Evolutionary conservation across 2,888 invertebrate species (phyloP), one percentile per base, ranked within the genome.

Genomic region (Synanthedon myopaeformis): DNA sequence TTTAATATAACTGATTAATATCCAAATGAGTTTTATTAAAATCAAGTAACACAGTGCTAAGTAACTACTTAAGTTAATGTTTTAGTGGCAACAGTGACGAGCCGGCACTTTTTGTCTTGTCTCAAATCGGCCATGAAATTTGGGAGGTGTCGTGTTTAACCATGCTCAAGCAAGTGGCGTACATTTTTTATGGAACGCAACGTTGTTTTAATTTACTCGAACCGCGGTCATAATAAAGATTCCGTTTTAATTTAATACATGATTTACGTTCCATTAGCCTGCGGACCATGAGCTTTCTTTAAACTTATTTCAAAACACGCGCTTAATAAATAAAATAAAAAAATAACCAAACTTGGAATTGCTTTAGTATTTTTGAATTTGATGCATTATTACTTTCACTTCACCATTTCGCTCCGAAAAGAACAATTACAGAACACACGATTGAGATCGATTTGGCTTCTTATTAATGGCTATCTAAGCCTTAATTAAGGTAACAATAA

Each of bases 401-500:
- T n/a, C n/a, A 45, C 35, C 8, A 35, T 35, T 35, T 10, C 10
- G 10, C 8, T 35, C 3, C 35, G 35, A 35, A 35, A 8, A 35
- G 35, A 35, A 35, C 35, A 10, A 35, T 35, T 35, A 35, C 3
- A 35, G 35, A 35, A 8, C 35, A 35, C 35, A 35, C 35, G 35
- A 35, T 35, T 10, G 35, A 35, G 35, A 35, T 35, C 35, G 35
- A 35, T 35, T 45, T 45, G 14, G 14, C 14, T 45, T 45, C 45
- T 8, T 45, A n/a, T 45, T 45, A 45, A 45, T 45, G 45, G 11
- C 45, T 45, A 45, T 45, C 35, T 35, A 35, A 72, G 70, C 70
- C 73, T 72, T 73, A 79, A 83, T 83, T 77, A 82, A 76, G 65
- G 67, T 67, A 66, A 66, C 65, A 67, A 69, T 75, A 71, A 79